Base-by-base conservation (phyloP, 2,797 vertebrate species). In the Coendou prehensilis region DNA sequence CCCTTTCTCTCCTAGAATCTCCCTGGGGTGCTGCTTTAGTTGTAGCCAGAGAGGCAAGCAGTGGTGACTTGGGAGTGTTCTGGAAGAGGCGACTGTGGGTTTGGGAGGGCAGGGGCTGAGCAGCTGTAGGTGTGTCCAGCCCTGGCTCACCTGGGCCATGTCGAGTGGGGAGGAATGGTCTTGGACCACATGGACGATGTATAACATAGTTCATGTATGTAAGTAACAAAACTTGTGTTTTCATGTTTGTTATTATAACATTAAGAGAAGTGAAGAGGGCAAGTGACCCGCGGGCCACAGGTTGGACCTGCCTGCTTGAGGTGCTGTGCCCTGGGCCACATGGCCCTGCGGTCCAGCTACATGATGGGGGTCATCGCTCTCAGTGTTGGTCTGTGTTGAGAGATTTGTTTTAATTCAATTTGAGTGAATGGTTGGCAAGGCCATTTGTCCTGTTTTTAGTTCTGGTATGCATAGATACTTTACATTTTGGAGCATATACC, bases 401-500 rank as follows among this genome's bases (percentile, higher is more conserved):
- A 84, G 7, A 41, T 61, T 61, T 78, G 18, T 87, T 87, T 45
- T 56, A 73, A 64, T 81, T 84, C 33, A 57, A 1, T 89, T 61
- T 86, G 80, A 59, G 56, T 15, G 56, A 79, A 28, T 73, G 64
- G 11, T 54, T 92, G 80, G 22, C 57, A 76, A 86, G 22, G 57
- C 4, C 37, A 20, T 82, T 64, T 85, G n/a, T 79, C 71, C 30
- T 73, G 37, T 26, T 71, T 93, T 96, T 56, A 87, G 73, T 92
- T 26, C 76, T 76, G 87, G 20, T 56, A 47, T 90, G 7, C 52
- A 75, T 50, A 71, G 14, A 69, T 11, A 30, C 64, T 54, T 96
- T 67, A 82, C 50, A 45, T 69, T 76, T 75, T 41, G 8, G 0
- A 1, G 37, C 8, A 30, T 64, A 69, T 83, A 33, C 30, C 54